phyloP scores from a whole-genome alignment of 1,140 invertebrate genomes.

The Cherax quadricarinatus region DNA sequence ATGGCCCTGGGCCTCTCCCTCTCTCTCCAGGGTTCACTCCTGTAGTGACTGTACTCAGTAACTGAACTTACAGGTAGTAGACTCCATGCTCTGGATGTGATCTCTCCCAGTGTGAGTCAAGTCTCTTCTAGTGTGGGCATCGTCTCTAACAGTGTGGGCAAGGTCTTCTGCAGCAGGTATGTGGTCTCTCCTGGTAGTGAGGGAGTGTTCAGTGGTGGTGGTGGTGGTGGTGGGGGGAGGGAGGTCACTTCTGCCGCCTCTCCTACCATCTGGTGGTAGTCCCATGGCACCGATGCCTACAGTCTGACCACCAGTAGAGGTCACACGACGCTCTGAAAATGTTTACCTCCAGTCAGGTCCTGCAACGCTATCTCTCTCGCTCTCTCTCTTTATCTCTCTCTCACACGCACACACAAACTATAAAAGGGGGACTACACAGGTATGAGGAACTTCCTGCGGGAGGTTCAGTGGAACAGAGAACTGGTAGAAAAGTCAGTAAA shows the following conservation, averaged over 20 bases:
- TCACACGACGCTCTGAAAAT: background rate
- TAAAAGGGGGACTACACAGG: too few relatives aligned
- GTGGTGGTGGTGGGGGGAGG: too few relatives aligned
- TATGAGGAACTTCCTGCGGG: too few relatives aligned
- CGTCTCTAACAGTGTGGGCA: background rate
- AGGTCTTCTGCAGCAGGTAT: background rate
- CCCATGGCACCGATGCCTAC: constrained; percentile 1
- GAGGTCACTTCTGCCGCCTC: constrained; percentile 5
- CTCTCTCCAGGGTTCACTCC: too few relatives aligned
- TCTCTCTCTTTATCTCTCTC: too few relatives aligned
- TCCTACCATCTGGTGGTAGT: constrained; percentile 17
- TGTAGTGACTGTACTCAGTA: too few relatives aligned
- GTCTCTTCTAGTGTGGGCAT: background rate
- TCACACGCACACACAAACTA: too few relatives aligned
- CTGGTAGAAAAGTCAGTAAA: too few relatives aligned
- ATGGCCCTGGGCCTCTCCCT: too few relatives aligned
- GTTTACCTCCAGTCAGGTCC: too few relatives aligned
- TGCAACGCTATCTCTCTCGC: too few relatives aligned
- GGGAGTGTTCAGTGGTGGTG: background rate
- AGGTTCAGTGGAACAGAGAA: too few relatives aligned
- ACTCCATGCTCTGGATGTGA: background rate
- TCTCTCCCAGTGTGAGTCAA: background rate
- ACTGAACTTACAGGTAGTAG: constrained; percentile 35
- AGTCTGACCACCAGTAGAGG: background rate
- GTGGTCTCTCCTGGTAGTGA: background rate